phyloP scores from a whole-genome alignment of 1,140 invertebrate species.

The Drosophila lacteicornis region DNA sequence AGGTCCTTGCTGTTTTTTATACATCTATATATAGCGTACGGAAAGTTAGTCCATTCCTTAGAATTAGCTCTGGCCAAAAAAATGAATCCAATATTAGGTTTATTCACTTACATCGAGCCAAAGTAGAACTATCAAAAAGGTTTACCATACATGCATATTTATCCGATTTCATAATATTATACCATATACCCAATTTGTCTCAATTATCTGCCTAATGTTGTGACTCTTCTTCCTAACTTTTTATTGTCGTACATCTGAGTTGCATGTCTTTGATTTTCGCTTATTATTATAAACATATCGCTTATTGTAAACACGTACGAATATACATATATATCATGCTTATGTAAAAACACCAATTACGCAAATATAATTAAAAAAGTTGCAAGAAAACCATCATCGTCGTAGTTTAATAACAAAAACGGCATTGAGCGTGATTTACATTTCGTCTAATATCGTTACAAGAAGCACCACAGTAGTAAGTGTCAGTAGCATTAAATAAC shows the following conservation, averaged over 20 bases:
- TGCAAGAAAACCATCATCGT: conserved; percentile 60
- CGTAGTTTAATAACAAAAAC: conserved; percentile 61
- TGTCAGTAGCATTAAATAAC: conserved; percentile 80
- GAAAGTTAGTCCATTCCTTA: conserved; percentile 31
- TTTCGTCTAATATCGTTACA: conserved; percentile 62
- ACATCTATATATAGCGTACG: conserved; percentile 37
- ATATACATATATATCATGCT: conserved; percentile 58
- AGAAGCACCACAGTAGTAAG: conserved; percentile 80
- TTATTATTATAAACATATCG: conserved; percentile 35
- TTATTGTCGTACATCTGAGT: conserved; percentile 57
- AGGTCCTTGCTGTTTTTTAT: conserved; percentile 32
- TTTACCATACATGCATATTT: conserved; percentile 42
- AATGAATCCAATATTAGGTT: conserved; percentile 8
- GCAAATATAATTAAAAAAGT: conserved; percentile 75
- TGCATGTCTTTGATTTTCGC: conserved; percentile 11
- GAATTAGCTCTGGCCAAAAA: conserved; percentile 4
- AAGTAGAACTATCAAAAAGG: conserved; percentile 61
- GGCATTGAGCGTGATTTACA: conserved; percentile 36
- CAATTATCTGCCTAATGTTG: conserved; percentile 10
- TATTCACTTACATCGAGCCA: conserved; percentile 53
- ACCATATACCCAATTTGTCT: conserved; percentile 17
- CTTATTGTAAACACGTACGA: conserved; percentile 51
- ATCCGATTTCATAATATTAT: conserved; percentile 23
- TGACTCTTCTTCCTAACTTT: conserved; percentile 1
- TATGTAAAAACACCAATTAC: conserved; percentile 74